Evolutionary conservation across 2,888 invertebrate genomes (phyloP).

Genomic region (Volucella zonaria): DNA sequence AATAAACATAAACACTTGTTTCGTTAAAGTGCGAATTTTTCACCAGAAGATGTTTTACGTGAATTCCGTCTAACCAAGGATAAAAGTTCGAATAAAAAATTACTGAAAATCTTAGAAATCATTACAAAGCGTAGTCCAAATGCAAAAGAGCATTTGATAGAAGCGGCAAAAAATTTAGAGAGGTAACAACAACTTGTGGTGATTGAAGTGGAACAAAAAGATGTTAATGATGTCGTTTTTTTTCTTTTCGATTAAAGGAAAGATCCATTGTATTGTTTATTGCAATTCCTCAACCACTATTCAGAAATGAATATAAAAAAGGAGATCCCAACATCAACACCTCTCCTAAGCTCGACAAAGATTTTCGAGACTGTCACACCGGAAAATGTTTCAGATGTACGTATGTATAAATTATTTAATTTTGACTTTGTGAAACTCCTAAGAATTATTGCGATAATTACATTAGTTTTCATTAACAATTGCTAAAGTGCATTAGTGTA

Average conservation of each 20-base stretch:
- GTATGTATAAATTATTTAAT: conserved; percentile 20
- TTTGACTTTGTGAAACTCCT: not conserved
- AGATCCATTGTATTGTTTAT: conserved; percentile 80
- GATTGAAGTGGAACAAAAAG: not conserved
- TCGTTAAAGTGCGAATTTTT: conserved; percentile 77
- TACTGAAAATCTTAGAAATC: conserved; percentile 78
- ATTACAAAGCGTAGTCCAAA: conserved; percentile 79
- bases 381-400: conserved; percentile 78
- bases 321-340: conserved; percentile 78
- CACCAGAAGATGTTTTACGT: conserved; percentile 78
- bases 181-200: conserved; percentile 75
- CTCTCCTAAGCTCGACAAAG: conserved; percentile 76
- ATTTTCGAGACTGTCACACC: conserved; percentile 76
- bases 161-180: conserved; percentile 77
- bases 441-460: not conserved
- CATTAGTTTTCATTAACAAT: not conserved
- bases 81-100: conserved; percentile 77
- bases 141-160: conserved; percentile 76
- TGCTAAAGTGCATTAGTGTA: too few relatives aligned
- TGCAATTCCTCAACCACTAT: conserved; percentile 79
- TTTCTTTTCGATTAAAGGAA: conserved; percentile 76
- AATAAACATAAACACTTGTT: conserved; percentile 44
- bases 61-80: conserved; percentile 79
- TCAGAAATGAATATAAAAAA: conserved; percentile 76
- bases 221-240: not conserved